Conservation (phyloP, 1,140 invertebrate genomes). For the Polyergus mexicanus region DNA sequence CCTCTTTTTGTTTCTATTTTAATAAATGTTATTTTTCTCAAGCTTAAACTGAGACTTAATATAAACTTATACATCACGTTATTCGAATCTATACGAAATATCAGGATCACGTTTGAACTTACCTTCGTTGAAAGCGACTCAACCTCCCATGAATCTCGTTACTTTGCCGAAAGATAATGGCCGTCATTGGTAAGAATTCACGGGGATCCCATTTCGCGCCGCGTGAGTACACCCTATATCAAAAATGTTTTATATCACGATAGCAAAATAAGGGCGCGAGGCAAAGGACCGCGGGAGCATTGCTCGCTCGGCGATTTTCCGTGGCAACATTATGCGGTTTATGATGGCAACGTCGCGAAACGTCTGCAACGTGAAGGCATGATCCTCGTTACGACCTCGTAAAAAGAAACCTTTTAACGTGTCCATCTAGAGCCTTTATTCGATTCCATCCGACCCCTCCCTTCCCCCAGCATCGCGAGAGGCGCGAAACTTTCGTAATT, state of each 20-base stretch:
- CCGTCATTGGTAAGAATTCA: conserved; percentile 41
- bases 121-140: conserved; percentile 45
- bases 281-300: not conserved
- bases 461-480: not conserved
- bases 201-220: conserved; percentile 33
- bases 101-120: not conserved
- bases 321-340: conserved; percentile 73
- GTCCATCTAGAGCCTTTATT: conserved; percentile 57
- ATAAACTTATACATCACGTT: not conserved
- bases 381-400: conserved; percentile 80
- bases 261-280: not conserved
- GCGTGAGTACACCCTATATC: conserved; percentile 50
- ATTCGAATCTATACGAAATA: not conserved
- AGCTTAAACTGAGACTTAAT: not conserved
- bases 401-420: conserved; percentile 80
- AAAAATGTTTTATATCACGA: conserved; percentile 68
- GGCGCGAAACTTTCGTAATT: conserved; percentile 11
- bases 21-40: not conserved
- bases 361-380: conserved; percentile 42
- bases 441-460: not conserved
- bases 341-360: conserved; percentile 74
- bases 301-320: conserved; percentile 48
- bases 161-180: conserved; percentile 30
- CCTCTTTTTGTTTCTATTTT: not conserved
- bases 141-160: conserved; percentile 36